Evolutionary conservation across 2,888 invertebrate genomes (phyloP).

Genomic region (Agonopterix heracliana): DNA sequence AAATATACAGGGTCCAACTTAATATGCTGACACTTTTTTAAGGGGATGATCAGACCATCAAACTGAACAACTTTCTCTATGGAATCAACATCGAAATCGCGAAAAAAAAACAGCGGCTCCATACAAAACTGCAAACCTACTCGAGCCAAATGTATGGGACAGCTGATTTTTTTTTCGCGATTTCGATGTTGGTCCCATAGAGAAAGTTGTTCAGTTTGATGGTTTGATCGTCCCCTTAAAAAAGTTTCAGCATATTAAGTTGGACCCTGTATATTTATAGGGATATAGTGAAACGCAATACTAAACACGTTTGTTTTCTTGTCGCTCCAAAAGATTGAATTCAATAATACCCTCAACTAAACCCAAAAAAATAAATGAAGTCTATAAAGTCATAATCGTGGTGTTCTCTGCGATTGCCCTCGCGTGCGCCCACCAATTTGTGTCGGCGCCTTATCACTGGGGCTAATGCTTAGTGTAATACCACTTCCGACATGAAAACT

Average conservation of each 20-base stretch:
- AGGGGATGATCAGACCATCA: no score
- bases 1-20: no score
- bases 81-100: no score
- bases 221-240: neutral
- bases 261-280: neutral
- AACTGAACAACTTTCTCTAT: no score
- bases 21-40: no score
- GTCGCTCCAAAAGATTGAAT: neutral
- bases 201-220: no score
- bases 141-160: no score
- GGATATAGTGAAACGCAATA: neutral
- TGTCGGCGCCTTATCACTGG: constrained; percentile 63
- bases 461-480: constrained; percentile 70
- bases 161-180: no score
- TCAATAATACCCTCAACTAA: neutral
- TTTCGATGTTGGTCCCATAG: no score
- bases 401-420: constrained; percentile 32
- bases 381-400: constrained; percentile 6
- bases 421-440: constrained; percentile 66
- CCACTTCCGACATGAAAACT: constrained; percentile 71
- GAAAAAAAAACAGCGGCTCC: no score
- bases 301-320: neutral
- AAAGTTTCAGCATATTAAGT: neutral
- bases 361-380: neutral
- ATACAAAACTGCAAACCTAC: no score